A percentile compares a stretch with the other conserved stretches of the same genome.
Evolutionary conservation across 2,113 vertebrate genomes (phyloP).

Genomic region (Charina bottae): DNA sequence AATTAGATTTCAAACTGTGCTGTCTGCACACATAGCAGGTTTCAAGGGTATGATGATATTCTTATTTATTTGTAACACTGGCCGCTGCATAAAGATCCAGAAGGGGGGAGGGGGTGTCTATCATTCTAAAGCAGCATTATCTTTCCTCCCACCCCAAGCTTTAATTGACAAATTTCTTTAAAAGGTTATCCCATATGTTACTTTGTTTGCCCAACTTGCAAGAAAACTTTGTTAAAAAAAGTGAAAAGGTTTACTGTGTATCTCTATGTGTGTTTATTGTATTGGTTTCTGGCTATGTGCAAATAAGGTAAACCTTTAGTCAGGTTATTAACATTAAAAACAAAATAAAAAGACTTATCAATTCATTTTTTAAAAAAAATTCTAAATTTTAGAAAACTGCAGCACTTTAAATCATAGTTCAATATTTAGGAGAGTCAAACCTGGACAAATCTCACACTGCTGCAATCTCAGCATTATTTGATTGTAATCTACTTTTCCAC

Average conservation of each 20-base stretch:
- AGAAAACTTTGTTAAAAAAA: background rate
- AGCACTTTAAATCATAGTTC: background rate
- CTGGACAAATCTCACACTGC: background rate
- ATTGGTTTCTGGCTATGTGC: background rate
- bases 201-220: background rate
- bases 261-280: background rate
- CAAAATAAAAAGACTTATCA: background rate
- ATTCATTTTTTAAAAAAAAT: background rate
- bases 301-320: background rate
- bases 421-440: background rate
- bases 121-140: background rate
- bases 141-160: background rate
- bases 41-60: background rate
- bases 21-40: background rate
- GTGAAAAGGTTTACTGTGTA: background rate
- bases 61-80: too few species aligned
- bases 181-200: background rate
- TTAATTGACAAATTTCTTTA: background rate
- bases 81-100: background rate
- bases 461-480: slow-evolving; percentile 34
- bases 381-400: background rate
- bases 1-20: background rate
- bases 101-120: background rate
- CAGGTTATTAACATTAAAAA: background rate
- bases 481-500: slow-evolving; percentile 23